A percentile compares a stretch with the other conserved stretches of the same genome.
phyloP scores from a whole-genome alignment of 2,113 vertebrate species.

The Hippocampus zosterae region DNA sequence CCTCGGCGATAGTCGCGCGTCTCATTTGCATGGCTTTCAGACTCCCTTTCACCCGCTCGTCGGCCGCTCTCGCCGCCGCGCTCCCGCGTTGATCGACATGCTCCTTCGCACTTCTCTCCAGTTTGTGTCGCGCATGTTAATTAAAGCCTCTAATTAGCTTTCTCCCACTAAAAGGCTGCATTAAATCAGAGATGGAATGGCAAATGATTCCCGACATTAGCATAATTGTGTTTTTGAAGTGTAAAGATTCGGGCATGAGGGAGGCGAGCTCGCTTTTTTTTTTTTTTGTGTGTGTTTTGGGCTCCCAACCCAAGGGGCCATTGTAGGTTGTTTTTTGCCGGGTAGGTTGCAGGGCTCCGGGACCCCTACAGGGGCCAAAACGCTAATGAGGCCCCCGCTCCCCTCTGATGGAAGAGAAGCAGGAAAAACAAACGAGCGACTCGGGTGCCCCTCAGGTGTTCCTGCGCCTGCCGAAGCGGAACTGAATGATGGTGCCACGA shows the following conservation, averaged over 20 bases:
- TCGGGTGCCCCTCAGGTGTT: slow-evolving; percentile 43
- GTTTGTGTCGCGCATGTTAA: slow-evolving; percentile 74
- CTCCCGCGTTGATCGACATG: slow-evolving; percentile 61
- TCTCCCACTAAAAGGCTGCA: slow-evolving; percentile 70
- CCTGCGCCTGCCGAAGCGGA: slow-evolving; percentile 33
- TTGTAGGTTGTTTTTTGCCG: slow-evolving; percentile 25
- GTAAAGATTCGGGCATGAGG: slow-evolving; percentile 69
- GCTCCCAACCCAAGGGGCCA: slow-evolving; percentile 30
- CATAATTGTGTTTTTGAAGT: slow-evolving; percentile 77
- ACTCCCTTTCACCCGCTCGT: slow-evolving; percentile 52
- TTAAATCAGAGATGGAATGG: slow-evolving; percentile 72
- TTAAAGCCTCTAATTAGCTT: slow-evolving; percentile 75
- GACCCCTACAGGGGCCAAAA: slow-evolving; percentile 48
- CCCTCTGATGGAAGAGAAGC: slow-evolving; percentile 60
- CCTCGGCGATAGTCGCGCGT: slow-evolving; percentile 30
- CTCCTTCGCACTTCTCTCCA: slow-evolving; percentile 63
- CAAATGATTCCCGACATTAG: slow-evolving; percentile 70
- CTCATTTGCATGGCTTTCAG: slow-evolving; percentile 72
- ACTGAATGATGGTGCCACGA: slow-evolving; percentile 28
- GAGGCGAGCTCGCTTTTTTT: slow-evolving; percentile 56
- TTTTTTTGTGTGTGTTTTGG: slow-evolving; percentile 66
- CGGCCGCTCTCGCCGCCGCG: slow-evolving; percentile 14
- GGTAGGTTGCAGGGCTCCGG: slow-evolving; percentile 43
- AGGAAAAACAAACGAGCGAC: slow-evolving; percentile 57
- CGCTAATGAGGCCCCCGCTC: slow-evolving; percentile 62